Conservation (phyloP, 2,113 vertebrate species). For the Sus scrofa region DNA sequence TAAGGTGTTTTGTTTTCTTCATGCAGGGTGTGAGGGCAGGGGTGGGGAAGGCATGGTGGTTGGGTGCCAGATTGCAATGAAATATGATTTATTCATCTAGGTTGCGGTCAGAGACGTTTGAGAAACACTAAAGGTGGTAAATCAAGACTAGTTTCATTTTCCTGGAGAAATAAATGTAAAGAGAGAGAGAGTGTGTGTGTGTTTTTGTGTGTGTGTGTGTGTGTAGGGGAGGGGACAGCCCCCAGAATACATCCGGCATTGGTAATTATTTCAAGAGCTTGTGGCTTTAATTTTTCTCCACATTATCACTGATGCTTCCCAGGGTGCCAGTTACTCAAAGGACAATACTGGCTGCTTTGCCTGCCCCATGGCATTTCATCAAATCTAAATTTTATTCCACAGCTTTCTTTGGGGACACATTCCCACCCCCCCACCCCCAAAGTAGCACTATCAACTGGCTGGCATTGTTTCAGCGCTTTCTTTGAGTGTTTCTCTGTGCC, state of each 20-base stretch:
- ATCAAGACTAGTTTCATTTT: neutral
- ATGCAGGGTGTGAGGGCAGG: rapidly evolving
- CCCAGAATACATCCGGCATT: neutral
- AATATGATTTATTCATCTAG: neutral
- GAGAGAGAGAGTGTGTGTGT: neutral
- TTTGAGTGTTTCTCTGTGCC: neutral
- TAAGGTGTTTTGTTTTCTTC: neutral
- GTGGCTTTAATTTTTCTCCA: neutral
- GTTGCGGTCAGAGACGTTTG: neutral
- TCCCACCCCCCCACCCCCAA: rapidly evolving
- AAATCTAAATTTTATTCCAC: neutral
- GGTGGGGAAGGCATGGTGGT: neutral
- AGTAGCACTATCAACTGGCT: neutral
- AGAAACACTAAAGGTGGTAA: neutral
- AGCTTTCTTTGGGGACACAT: neutral
- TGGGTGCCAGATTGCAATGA: neutral
- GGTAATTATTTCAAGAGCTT: neutral
- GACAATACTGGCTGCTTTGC: neutral
- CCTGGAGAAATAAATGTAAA: neutral
- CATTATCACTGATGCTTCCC: neutral
- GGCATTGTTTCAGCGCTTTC: neutral
- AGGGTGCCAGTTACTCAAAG: neutral
- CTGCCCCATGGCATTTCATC: too few relatives aligned
- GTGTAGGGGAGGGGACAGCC: neutral
- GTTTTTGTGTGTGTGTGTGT: neutral